These are phyloP conservation scores for Engystomops pustulosus DNA, from an alignment of 2,113 vertebrate genomes.

Conservation along the genomic window DNA sequence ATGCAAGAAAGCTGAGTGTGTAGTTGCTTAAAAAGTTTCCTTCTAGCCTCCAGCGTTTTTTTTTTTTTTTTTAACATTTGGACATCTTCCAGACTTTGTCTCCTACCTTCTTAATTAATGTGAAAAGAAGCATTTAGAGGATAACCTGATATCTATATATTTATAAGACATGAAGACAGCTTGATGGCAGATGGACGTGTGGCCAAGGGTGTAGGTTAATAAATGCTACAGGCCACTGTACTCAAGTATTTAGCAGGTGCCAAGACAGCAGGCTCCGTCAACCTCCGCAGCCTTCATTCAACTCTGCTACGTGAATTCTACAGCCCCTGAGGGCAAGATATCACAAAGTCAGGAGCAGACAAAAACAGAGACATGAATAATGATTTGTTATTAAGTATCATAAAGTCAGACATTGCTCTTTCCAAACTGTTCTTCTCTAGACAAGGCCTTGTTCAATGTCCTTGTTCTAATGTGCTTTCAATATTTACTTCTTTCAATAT, in stretches of 20 bases:
- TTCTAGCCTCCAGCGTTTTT: slow-evolving; percentile 42
- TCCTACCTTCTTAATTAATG: slow-evolving; percentile 35
- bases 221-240: slow-evolving; percentile 29
- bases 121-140: slow-evolving; percentile 4
- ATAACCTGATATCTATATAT: slow-evolving; percentile 13
- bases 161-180: slow-evolving; percentile 12
- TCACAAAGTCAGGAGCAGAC: slow-evolving; percentile 31
- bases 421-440: background rate
- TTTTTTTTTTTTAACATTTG: too few relatives aligned
- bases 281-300: slow-evolving; percentile 26
- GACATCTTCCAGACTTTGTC: slow-evolving; percentile 35
- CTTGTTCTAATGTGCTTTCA: too few relatives aligned
- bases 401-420: slow-evolving; percentile 8
- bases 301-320: background rate
- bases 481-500: too few relatives aligned
- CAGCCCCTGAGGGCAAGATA: slow-evolving; percentile 20
- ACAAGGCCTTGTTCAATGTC: background rate
- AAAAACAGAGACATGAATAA: slow-evolving; percentile 33
- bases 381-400: slow-evolving; percentile 39
- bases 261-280: slow-evolving; percentile 15
- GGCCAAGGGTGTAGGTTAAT: slow-evolving; percentile 53
- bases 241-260: slow-evolving; percentile 43
- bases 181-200: slow-evolving; percentile 41
- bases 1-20: slow-evolving; percentile 46
- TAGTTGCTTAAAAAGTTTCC: slow-evolving; percentile 45